Evolutionary conservation across 2,113 vertebrate species (phyloP).

Genomic region (Oceanodroma tethys): DNA sequence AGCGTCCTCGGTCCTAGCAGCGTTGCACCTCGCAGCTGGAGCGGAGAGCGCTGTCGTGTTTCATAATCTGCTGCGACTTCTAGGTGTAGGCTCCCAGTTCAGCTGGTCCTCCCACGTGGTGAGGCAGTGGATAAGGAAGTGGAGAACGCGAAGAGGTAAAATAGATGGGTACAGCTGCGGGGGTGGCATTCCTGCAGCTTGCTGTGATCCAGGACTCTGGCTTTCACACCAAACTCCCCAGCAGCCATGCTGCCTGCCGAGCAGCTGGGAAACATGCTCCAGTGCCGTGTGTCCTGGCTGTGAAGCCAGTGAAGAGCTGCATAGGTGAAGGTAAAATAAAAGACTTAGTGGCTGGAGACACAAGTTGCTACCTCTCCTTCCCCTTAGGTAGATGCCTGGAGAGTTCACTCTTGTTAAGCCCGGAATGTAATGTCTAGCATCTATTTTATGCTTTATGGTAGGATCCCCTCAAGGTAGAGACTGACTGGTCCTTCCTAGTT

Average conservation of each 20-base stretch:
- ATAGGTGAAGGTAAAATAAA: neutral
- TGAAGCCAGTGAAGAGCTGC: neutral
- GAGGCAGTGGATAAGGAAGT: neutral
- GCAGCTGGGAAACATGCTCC: fast-evolving
- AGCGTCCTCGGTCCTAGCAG: neutral
- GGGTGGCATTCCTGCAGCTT: fast-evolving
- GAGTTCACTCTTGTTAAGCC: neutral
- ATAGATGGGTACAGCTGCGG: neutral
- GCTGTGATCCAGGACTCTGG: neutral
- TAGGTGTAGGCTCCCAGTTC: neutral
- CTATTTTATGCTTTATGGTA: neutral
- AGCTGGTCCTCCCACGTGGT: fast-evolving
- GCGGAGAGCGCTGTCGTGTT: fast-evolving
- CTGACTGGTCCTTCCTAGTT: neutral
- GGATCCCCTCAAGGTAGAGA: neutral
- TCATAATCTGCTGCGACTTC: neutral
- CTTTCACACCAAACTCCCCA: fast-evolving
- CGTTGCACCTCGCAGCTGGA: neutral
- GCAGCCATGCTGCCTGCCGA: fast-evolving
- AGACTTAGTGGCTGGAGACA: neutral
- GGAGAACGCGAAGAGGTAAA: neutral
- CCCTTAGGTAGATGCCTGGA: neutral
- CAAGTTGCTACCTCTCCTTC: neutral
- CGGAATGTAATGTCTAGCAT: neutral
- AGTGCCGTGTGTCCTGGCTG: fast-evolving